Base-by-base conservation (phyloP, 37 sponge, comb jelly and placozoan genomes). In the Theonella swinhoei region DNA sequence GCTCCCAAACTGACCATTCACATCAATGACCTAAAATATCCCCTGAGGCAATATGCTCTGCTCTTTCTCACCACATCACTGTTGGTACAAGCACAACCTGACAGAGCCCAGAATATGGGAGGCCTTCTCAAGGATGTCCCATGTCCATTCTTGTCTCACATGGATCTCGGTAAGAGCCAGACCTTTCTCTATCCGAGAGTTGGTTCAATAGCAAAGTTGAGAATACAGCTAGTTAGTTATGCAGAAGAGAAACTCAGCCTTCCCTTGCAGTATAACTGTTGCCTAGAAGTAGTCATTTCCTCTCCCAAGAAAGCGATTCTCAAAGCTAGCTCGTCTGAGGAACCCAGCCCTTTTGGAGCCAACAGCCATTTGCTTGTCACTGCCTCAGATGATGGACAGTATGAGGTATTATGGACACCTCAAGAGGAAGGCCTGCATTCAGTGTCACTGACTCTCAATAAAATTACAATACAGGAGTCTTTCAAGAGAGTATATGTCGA, bases 401-500 rank as follows among this genome's bases (percentile, higher is more conserved):
- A 64, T 62, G 26, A 73, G n/a, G 60, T 88, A 2, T 42, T 75
- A 28, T 88, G 88, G 88, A 82, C 76, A 5, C 88, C 88, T 25
- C 19, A 29, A 39, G 47, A 39, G 5, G 9, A 29, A 20, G 88
- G 88, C 7, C 70, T 77, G 24, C 78, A 88, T 63, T 34, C 9
- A 20, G 26, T 88, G 28, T n/a, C 17, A 22, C 32, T 88, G 9
- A 39, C 26, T 30, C 38, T 81, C 32, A 88, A 88, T 33, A 41
- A 54, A 7, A 41, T 60, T 76, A 62, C 42, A 0, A 82, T 77
- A 47, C 54, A 14, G 54, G 54, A 47, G 54, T 47, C 11, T 47
- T 47, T 47, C 14, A 47, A 47, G 14, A 47, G 54, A 47, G 54
- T 47, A 7, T 47, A 47, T 14, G 54, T 47, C 54, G 54, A 47